Evolutionary conservation across 2,113 vertebrate genomes (phyloP).

Genomic region (Passer montanus): DNA sequence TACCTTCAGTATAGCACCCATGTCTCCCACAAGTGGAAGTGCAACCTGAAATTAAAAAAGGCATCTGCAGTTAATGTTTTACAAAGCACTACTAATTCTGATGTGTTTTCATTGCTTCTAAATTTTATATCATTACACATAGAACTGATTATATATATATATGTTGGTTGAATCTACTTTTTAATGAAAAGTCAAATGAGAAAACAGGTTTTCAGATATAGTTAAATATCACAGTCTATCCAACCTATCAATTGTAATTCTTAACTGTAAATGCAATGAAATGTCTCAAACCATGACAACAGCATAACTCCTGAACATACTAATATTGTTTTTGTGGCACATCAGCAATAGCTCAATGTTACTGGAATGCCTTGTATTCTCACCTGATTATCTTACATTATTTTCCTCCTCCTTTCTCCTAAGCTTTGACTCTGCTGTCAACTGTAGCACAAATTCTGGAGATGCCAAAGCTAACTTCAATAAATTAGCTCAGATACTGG

Average conservation of each 20-base stretch:
- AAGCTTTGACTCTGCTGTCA: background rate
- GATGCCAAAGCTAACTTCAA: background rate
- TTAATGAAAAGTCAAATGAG: background rate
- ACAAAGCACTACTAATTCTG: background rate
- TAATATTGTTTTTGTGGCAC: background rate
- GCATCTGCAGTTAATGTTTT: background rate
- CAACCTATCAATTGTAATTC: background rate
- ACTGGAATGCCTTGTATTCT: background rate
- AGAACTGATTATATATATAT: background rate
- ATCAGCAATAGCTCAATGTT: background rate
- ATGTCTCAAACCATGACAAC: background rate
- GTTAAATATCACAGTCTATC: background rate
- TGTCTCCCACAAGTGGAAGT: constrained; percentile 92
- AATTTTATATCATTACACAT: background rate
- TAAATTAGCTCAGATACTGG: background rate
- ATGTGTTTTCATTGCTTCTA: background rate
- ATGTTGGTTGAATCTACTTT: background rate
- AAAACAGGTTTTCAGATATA: background rate
- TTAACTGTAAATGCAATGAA: background rate
- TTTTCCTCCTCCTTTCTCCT: background rate
- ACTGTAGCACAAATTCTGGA: background rate
- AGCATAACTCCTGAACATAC: background rate
- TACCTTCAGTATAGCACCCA: constrained; percentile 92
- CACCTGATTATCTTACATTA: background rate
- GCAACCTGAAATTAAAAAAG: constrained; percentile 81